Base-by-base conservation (phyloP, 2,113 vertebrate genomes). In the Megaceryle torquata region DNA sequence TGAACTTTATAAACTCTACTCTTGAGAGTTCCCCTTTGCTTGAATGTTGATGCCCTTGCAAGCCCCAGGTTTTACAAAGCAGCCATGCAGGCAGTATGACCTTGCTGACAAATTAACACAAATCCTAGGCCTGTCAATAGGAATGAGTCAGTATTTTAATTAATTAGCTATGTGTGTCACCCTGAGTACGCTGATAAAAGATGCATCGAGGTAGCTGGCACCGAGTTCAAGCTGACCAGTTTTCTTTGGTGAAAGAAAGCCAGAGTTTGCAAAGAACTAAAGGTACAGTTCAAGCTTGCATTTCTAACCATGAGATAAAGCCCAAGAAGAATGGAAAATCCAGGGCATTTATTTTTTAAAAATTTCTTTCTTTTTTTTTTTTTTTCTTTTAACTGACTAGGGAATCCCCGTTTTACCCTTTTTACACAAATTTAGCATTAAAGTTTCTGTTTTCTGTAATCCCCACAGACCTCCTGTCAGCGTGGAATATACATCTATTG, bases 371-470 rank as follows among this genome's bases (percentile, higher is more conserved):
- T 50, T 35, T 3, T 21, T 15, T 2, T 21, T 2, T 18, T 15
- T 46, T 15, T 59, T 28, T 9, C 72, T 54, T 72, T 35, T 2
- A 91, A 91, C 53, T 71, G 81, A 70, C 68, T 64, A 64, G 71
- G 82, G 87, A 97, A 94, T 57, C 71, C 71, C 88, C 39, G 28
- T 89, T 96, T 96, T 88, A 80, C 68, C 76, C 57, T 84, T 94
- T 97, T 96, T 89, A 94, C 96, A 97, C 89, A 94, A 82, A 94
- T 96, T 91, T 96, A 91, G 88, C 95, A 93, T 95, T 94, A 92
- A 96, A 93, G 65, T 89, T 92, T 92, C 89, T 95, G 86, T 85
- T 93, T 91, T 88, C 84, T 95, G 54, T 91, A 72, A 84, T 96
- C 91, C 95, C 96, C 18, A 18, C 4, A 28, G 94, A 91, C 93